Evolutionary conservation across 2,113 vertebrate genomes (phyloP), one percentile per base, ranked within the genome.

Genomic region (Cisticola juncidis): DNA sequence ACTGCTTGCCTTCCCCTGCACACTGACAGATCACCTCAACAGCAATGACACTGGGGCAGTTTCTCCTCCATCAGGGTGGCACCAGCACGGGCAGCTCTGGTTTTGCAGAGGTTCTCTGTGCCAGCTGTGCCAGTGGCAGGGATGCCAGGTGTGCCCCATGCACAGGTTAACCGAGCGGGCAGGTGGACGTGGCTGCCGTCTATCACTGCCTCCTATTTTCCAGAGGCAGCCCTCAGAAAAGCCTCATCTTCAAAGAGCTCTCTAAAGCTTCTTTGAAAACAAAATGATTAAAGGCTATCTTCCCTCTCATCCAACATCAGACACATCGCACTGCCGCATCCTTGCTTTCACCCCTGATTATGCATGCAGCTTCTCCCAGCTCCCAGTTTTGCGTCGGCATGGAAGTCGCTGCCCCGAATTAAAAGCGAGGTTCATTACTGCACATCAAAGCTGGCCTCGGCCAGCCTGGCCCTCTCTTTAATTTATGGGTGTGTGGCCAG

Each of bases 221-320:
- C 82, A 84, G 87, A 84, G 81, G 81, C 93, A 85, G 94, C 50
- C 58, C 57, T 72, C 78, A 77, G 80, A 93, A 86, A 95, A 94
- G 83, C 40, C 24, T 80, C 83, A 36, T 97, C 96, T 97, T 97
- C 94, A 97, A 98, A 98, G 95, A 77, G 81, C 35, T 77, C 88
- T 96, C 93, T 96, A 91, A 94, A 95, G 91, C 88, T 78, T 77
- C 96, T 97, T 97, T 97, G 97, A 97, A 96, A 97, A 94, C 92
- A 97, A 91, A 94, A 97, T 97, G 98, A 98, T 97, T 96, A 98
- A 97, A 98, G 95, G 92, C 95, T 96, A 92, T 70, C 87, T 92
- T 93, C 70, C 71, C 91, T 97, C 97, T 96, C 96, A 96, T 97
- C 97, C 88, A 22, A 96, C 95, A 97, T 97, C 97, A 98, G 97